Conservation (phyloP, 2,888 invertebrate genomes). For the Aquatica leii region DNA sequence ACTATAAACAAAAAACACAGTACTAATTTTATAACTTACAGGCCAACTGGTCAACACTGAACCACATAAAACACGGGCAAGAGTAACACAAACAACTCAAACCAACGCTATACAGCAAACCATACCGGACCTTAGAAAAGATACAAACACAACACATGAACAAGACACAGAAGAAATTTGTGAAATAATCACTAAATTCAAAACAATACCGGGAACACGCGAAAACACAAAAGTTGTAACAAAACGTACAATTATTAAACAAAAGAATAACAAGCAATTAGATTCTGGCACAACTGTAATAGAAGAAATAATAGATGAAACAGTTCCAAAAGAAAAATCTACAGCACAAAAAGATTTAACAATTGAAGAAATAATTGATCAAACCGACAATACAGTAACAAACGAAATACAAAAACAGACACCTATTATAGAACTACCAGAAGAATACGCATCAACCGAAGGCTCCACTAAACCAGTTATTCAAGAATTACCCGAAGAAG, state of each 20-base stretch:
- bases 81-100: constrained; percentile 42
- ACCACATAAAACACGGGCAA: constrained; percentile 58
- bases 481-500: constrained; percentile 54
- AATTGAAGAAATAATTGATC: constrained; percentile 47
- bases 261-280: constrained; percentile 38
- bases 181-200: constrained; percentile 69
- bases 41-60: constrained; percentile 57
- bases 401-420: constrained; percentile 50
- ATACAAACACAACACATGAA: constrained; percentile 48
- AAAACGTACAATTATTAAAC: constrained; percentile 63
- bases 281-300: constrained; percentile 58
- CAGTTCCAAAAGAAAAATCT: constrained; percentile 31
- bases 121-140: constrained; percentile 53
- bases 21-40: constrained; percentile 50
- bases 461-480: constrained; percentile 52
- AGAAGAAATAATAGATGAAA: constrained; percentile 62
- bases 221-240: constrained; percentile 67
- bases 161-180: constrained; percentile 63
- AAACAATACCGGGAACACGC: constrained; percentile 62
- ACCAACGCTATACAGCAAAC: constrained; percentile 54
- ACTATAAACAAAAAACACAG: constrained; percentile 45
- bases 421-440: constrained; percentile 40
- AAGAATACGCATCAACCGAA: constrained; percentile 33
- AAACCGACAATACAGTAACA: constrained; percentile 53
- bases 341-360: constrained; percentile 28